Evolutionary conservation across 2,888 invertebrate species (phyloP).

Genomic region (Eristalinus aeneus): DNA sequence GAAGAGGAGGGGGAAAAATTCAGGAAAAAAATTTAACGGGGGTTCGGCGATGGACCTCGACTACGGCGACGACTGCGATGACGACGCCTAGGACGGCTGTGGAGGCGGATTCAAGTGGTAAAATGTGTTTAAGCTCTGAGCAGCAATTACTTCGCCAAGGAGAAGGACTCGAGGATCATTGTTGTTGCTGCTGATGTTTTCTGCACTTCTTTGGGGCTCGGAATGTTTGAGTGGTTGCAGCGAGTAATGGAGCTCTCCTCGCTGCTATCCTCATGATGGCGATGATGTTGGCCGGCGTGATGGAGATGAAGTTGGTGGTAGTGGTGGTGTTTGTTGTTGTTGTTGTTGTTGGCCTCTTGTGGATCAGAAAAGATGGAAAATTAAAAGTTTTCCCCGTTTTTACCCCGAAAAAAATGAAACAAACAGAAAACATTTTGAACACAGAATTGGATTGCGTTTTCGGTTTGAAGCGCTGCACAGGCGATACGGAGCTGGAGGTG

Average conservation of each 20-base stretch:
- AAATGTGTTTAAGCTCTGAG: constrained; percentile 71
- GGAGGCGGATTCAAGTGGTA: constrained; percentile 62
- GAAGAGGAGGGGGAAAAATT: constrained; percentile 34
- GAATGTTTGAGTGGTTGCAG: constrained; percentile 60
- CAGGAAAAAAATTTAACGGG: neutral
- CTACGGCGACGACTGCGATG: too few relatives aligned
- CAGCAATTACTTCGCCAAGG: constrained; percentile 67
- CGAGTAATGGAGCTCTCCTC: constrained; percentile 65
- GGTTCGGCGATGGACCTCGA: neutral
- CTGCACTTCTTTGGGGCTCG: constrained; percentile 53
- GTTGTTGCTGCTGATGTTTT: constrained; percentile 56
- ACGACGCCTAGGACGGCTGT: neutral
- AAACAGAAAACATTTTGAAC: neutral
- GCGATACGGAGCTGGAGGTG: too few relatives aligned
- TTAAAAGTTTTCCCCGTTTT: constrained; percentile 62
- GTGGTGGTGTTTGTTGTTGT: neutral
- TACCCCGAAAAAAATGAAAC: constrained; percentile 19
- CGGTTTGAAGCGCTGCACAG: neutral
- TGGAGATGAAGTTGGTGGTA: neutral
- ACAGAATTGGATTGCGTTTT: constrained; percentile 55
- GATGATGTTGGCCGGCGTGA: neutral
- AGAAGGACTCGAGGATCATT: constrained; percentile 68
- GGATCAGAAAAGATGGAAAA: constrained; percentile 60
- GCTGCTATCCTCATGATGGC: neutral
- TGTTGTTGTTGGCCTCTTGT: constrained; percentile 8